Evolutionary conservation across 2,113 vertebrate genomes (phyloP).

Genomic region (Motacilla alba): DNA sequence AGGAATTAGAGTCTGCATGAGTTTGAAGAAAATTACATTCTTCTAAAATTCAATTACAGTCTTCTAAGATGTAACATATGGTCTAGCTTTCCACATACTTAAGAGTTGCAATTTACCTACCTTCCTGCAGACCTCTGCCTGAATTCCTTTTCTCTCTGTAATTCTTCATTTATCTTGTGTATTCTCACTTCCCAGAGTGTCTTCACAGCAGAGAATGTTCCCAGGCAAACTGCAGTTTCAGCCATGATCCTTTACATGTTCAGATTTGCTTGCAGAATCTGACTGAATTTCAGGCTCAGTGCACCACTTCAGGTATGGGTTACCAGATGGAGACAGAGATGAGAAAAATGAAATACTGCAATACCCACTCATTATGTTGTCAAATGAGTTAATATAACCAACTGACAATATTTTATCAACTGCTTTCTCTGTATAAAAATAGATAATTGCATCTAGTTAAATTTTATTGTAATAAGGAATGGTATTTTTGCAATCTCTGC

Average conservation of each 20-base stretch:
- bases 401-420: not conserved
- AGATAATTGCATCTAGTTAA: not conserved
- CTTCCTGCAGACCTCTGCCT: constrained; percentile 65
- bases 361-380: not conserved
- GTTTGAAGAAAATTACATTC: not conserved
- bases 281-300: not conserved
- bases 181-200: constrained; percentile 91
- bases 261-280: not conserved
- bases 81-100: not conserved
- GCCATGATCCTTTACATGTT: constrained; percentile 74
- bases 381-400: not conserved
- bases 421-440: not conserved
- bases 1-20: not conserved
- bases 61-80: not conserved
- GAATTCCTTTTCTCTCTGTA: constrained; percentile 73
- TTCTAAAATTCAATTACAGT: not conserved
- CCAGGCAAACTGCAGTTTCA: constrained; percentile 69
- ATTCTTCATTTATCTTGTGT: constrained; percentile 77
- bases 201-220: constrained; percentile 83
- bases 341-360: not conserved
- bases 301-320: not conserved
- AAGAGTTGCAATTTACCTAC: not conserved
- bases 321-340: not conserved
- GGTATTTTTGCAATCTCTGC: not conserved
- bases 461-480: not conserved